Base-by-base conservation (phyloP, 2,113 vertebrate genomes). In the Petaurus breviceps region DNA sequence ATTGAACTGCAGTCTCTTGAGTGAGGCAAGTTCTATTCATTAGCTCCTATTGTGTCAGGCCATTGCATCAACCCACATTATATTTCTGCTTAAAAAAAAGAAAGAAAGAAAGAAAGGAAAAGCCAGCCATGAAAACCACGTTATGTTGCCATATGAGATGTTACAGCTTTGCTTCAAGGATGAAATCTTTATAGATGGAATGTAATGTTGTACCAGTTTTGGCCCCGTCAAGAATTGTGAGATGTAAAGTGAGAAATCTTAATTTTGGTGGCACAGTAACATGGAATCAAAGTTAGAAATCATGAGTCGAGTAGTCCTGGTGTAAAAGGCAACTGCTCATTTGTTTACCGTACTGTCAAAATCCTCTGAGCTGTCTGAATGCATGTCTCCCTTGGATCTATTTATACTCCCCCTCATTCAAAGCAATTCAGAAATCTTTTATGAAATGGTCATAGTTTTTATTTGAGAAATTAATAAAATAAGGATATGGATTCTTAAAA, bases 21-120 rank as follows among this genome's bases (percentile, higher is more conserved):
- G 98, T 94, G 93, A 96, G 96, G 93, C 92, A 93, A 46, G 54
- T 96, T 98, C 97, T 97, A 92, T 98, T 98, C 97, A 97, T 98
- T 96, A 98, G 97, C 96, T 94, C 89, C 98, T 98, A 96, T 98
- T 98, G 97, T 98, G 96, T 96, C 61, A 95, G 96, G 94, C 96
- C 97, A 97, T 95, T 95, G 92, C 98, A 97, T 91, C 96, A 96
- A 98, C 94, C 90, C 98, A 92, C 96, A 89, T 90, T 96, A 95
- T 98, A 97, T 97, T 98, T 95, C 95, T 96, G 92, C 95, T 52
- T 92, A 91, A 93, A 91, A 1, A 11, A 91, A 46, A 8, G 28
- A 51, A n/a, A 7, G 12, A 53, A 77, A 43, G 22, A 16, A 23
- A 51, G 31, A 51, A 57, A 55, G 94, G 93, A 54, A 96, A 96